A percentile compares a stretch with the other conserved stretches of the same genome.
Evolutionary conservation across 2,888 invertebrate species (phyloP).

Genomic region (Mythimna impura): DNA sequence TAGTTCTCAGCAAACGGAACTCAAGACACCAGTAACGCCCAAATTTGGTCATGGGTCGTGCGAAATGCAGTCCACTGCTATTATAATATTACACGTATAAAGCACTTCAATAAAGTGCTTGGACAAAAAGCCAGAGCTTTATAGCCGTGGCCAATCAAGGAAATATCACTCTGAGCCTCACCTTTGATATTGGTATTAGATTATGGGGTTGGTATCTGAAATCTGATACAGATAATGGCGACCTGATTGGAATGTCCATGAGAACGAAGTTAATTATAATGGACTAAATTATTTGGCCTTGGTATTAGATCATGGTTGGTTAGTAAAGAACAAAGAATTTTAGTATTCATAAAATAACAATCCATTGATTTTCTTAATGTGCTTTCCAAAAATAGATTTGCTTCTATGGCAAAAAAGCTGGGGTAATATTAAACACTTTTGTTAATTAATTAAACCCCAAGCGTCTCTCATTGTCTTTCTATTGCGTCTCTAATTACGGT

Average conservation of each 20-base stretch:
- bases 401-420: too few species aligned
- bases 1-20: conserved; percentile 36
- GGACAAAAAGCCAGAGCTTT: conserved; percentile 10
- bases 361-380: background rate
- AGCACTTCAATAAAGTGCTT: conserved; percentile 28
- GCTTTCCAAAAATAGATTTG: background rate
- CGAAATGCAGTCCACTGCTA: conserved; percentile 54
- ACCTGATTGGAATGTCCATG: conserved; percentile 48
- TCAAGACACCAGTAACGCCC: conserved; percentile 61
- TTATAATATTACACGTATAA: conserved; percentile 45
- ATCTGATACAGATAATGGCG: conserved; percentile 15
- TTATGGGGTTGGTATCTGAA: conserved; percentile 30
- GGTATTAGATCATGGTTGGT: conserved; percentile 9
- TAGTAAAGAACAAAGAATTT: background rate
- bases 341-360: background rate
- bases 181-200: conserved; percentile 36
- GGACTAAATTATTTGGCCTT: conserved; percentile 6
- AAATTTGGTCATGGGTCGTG: conserved; percentile 65
- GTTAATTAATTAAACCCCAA: background rate
- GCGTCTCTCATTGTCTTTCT: too few species aligned
- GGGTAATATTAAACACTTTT: background rate
- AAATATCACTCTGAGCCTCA: conserved; percentile 47
- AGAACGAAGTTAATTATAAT: conserved; percentile 43
- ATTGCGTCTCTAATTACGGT: too few species aligned
- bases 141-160: conserved; percentile 45